Base-by-base conservation (phyloP, 2,113 vertebrate genomes). In the Actenoides hombroni region DNA sequence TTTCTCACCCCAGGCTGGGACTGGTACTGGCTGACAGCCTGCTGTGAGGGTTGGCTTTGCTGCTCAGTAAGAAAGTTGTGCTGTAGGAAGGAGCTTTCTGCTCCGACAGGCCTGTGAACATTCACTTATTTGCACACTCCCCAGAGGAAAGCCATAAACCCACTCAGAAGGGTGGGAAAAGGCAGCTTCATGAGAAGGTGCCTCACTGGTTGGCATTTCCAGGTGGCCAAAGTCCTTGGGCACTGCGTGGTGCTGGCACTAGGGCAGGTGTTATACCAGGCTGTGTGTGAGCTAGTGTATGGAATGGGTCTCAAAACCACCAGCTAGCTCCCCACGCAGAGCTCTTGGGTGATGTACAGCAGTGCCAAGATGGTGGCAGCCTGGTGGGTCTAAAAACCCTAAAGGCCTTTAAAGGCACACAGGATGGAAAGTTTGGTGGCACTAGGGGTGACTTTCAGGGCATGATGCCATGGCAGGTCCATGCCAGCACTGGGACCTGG, bases 101-200 rank as follows among this genome's bases (percentile, higher is more conserved):
- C 25, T 68, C 59, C 8, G 3, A 49, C 0, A 2, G 59, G 59
- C 25, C 39, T 5, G 4, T 64, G 31, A n/a, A 9, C 25, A 39
- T 60, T 19, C 16, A 80, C 63, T 78, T 57, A 53, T 53, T 84
- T 68, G 28, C 14, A 82, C 42, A 51, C 5, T 70, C 87, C 13
- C 76, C n/a, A 29, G 56, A 65, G 61, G 86, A 95, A 94, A 97
- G 91, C 61, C 44, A 68, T 35, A 83, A 82, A 17, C 13, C 5
- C 2, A 0, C 39, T 11, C 1, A 1, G 26, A 80, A 19, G 35
- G 29, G 13, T 42, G 53, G 60, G 39, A 73, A 81, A 29, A 80
- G 23, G 16, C 2, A 3, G 21, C 21, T 48, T 20, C 28, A 8
- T 26, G 13, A 19, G 26, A 59, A 74, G 31, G 51, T 65, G 14